phyloP scores from a whole-genome alignment of 2,888 invertebrate genomes.

The Rhagophthalmus giganteus region DNA sequence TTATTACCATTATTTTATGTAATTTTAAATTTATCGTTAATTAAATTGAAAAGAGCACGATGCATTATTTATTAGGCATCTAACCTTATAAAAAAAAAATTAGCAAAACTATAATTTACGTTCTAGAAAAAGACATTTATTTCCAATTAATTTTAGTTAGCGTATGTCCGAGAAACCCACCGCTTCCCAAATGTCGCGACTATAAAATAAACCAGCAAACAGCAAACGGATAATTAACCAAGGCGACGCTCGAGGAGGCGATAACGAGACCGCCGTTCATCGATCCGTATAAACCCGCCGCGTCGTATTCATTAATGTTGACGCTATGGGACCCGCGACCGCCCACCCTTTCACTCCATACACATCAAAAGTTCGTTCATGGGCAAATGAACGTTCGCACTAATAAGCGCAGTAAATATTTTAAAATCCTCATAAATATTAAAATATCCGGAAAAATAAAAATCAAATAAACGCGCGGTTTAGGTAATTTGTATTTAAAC shows the following conservation, averaged over 20 bases:
- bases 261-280: conserved; percentile 46
- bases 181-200: conserved; percentile 21
- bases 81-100: background rate
- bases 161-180: conserved; percentile 10
- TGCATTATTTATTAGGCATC: background rate
- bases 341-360: conserved; percentile 15
- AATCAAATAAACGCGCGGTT: background rate
- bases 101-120: background rate
- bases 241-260: conserved; percentile 45
- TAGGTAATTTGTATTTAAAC: background rate
- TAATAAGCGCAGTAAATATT: conserved; percentile 19
- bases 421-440: conserved; percentile 15
- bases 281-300: conserved; percentile 46
- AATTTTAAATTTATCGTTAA: too few species aligned
- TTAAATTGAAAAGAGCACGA: too few species aligned
- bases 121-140: too few species aligned
- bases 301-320: conserved; percentile 35
- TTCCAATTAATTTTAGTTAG: conserved; percentile 15
- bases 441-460: conserved; percentile 8
- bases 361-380: conserved; percentile 21
- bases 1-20: too few species aligned
- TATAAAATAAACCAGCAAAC: conserved; percentile 34
- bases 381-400: conserved; percentile 15
- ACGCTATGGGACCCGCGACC: conserved; percentile 23
- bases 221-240: conserved; percentile 43